These are phyloP conservation scores for Neoascia interrupta DNA, from an alignment of 2,888 invertebrate species.

Conservation along the genomic window DNA sequence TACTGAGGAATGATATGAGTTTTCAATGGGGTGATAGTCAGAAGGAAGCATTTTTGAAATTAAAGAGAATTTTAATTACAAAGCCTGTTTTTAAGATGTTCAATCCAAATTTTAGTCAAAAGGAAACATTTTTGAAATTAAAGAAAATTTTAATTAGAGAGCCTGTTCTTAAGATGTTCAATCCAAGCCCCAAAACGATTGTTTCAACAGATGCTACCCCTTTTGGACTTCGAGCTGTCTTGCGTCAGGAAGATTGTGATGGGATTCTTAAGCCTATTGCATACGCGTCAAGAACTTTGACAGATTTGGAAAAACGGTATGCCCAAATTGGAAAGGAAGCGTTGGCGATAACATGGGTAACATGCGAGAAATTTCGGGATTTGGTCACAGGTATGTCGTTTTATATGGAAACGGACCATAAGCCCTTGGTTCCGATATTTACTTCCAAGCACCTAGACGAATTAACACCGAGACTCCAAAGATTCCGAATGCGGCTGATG, in stretches of 20 bases:
- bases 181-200: background rate
- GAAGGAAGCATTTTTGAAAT: no score
- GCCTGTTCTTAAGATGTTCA: conserved; percentile 8
- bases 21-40: conserved; percentile 9
- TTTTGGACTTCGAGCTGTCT: conserved; percentile 27
- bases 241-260: conserved; percentile 19
- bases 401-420: conserved; percentile 2
- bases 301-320: conserved; percentile 1
- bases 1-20: background rate
- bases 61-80: no score
- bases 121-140: conserved; percentile 2
- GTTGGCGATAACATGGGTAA: conserved; percentile 14
- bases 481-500: background rate
- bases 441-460: conserved; percentile 17
- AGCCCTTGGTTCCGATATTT: conserved; percentile 7
- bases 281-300: conserved; percentile 12
- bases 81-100: no score
- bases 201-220: conserved; percentile 8
- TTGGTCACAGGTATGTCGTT: conserved; percentile 4
- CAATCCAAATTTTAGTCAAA: no score
- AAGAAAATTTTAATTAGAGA: conserved; percentile 6
- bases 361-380: conserved; percentile 20
- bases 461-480: conserved; percentile 1
- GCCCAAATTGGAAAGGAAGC: conserved; percentile 39
- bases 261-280: conserved; percentile 12